phyloP scores from a whole-genome alignment of 2,888 invertebrate species.

The Ochropleura plecta region DNA sequence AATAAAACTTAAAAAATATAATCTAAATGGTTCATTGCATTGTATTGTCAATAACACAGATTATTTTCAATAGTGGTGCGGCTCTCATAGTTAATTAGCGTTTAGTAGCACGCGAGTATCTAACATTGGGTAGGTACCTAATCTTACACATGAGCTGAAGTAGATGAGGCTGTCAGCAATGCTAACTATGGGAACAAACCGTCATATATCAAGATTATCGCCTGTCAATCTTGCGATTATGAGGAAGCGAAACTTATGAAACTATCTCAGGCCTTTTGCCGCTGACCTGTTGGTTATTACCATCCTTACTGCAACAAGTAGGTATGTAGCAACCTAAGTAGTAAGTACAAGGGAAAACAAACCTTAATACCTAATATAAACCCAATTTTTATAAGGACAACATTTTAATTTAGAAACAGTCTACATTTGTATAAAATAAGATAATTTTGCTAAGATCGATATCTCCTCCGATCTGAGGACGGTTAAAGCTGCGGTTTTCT shows the following conservation, averaged over 20 bases:
- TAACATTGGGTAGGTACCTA: conserved; percentile 36
- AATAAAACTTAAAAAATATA: neutral
- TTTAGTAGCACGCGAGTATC: conserved; percentile 38
- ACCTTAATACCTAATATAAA: too few relatives aligned
- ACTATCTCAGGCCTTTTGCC: neutral
- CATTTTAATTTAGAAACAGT: too few relatives aligned
- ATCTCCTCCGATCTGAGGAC: neutral
- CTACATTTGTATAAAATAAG: neutral
- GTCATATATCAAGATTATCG: conserved; percentile 18
- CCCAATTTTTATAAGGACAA: too few relatives aligned
- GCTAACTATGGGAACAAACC: conserved; percentile 40
- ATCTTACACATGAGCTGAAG: conserved; percentile 21
- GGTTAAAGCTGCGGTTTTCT: neutral
- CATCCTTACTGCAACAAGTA: neutral
- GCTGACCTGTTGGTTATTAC: conserved; percentile 27
- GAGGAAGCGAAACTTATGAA: conserved; percentile 23
- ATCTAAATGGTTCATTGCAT: conserved; percentile 29
- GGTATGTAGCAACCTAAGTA: neutral
- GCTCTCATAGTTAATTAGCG: conserved; percentile 38
- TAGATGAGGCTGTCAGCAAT: conserved; percentile 47
- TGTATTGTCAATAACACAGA: neutral
- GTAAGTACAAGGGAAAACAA: neutral
- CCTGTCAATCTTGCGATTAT: conserved; percentile 18
- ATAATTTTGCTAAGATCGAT: neutral
- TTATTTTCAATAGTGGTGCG: conserved; percentile 22